Evolutionary conservation across 2,888 invertebrate genomes (phyloP).

Genomic region (Lasiommata megera): DNA sequence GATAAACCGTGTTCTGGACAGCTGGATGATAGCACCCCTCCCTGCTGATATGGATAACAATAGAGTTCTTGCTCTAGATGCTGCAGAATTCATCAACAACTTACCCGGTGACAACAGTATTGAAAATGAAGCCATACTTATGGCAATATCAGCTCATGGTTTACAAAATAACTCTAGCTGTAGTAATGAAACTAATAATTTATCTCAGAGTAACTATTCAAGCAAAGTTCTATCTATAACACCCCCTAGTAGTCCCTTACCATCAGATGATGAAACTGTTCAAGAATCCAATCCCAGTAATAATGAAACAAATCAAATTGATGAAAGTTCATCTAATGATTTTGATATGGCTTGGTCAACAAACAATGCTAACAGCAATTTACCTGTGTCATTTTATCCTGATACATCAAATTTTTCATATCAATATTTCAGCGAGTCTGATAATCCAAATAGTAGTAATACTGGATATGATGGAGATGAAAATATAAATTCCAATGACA

Average conservation of each 20-base stretch:
- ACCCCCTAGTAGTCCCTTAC: slow-evolving; percentile 46
- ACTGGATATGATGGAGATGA: slow-evolving; percentile 43
- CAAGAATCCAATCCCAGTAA: slow-evolving; percentile 30
- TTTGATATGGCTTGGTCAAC: slow-evolving; percentile 49
- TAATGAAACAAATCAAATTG: slow-evolving; percentile 33
- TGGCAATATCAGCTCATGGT: slow-evolving; percentile 88
- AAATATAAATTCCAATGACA: slow-evolving; percentile 41
- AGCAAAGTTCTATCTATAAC: slow-evolving; percentile 39
- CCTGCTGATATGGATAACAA: slow-evolving; percentile 60
- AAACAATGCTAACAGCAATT: slow-evolving; percentile 42
- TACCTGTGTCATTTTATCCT: slow-evolving; percentile 46
- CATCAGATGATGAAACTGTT: slow-evolving; percentile 45
- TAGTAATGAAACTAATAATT: slow-evolving; percentile 36
- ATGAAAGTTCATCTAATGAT: slow-evolving; percentile 42
- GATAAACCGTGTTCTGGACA: slow-evolving; percentile 85
- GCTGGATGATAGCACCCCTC: slow-evolving; percentile 76
- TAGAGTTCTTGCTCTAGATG: slow-evolving; percentile 60
- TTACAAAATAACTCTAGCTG: slow-evolving; percentile 71
- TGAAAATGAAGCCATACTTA: slow-evolving; percentile 86
- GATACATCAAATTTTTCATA: slow-evolving; percentile 47
- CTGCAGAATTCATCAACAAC: slow-evolving; percentile 79
- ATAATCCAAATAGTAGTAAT: slow-evolving; percentile 40
- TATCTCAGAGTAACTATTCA: slow-evolving; percentile 28
- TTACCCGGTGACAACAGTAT: slow-evolving; percentile 80
- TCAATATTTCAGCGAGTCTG: slow-evolving; percentile 47